Conservation (phyloP, 2,797 vertebrate species). For the Champsocephalus gunnari region DNA sequence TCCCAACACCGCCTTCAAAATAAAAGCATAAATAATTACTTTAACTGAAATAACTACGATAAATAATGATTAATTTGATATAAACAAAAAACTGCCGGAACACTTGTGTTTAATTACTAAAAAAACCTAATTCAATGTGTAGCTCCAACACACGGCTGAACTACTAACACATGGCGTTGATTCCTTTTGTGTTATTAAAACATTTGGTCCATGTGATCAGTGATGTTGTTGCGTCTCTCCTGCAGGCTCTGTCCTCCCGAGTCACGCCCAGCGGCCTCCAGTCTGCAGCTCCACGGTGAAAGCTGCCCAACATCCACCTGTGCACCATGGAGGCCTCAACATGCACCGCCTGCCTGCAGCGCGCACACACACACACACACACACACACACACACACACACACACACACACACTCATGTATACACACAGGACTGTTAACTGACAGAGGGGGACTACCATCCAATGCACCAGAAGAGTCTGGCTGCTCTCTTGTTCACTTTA, state of each 20-base stretch:
- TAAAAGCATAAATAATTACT: too few relatives aligned
- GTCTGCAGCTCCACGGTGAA: conserved; percentile 96
- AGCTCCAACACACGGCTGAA: too few relatives aligned
- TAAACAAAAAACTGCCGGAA: too few relatives aligned
- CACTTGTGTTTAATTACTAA: too few relatives aligned
- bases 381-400: conserved; percentile 24
- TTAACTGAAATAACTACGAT: too few relatives aligned
- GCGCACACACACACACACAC: conserved; percentile 24
- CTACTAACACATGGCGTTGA: too few relatives aligned
- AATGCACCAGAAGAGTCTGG: conserved; percentile 41
- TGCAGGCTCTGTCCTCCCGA: conserved; percentile 93
- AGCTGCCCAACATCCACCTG: conserved; percentile 51
- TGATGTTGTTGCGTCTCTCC: not conserved
- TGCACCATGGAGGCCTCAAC: conserved; percentile 84
- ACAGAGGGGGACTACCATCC: conserved; percentile 39
- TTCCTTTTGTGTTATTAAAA: too few relatives aligned
- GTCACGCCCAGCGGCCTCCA: conserved; percentile 95
- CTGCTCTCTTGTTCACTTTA: conserved; percentile 52
- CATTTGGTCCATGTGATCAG: too few relatives aligned
- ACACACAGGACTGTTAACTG: conserved; percentile 33
- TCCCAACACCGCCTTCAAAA: too few relatives aligned
- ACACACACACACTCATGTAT: conserved; percentile 23
- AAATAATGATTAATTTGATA: too few relatives aligned
- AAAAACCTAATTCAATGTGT: too few relatives aligned
- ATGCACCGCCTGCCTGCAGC: conserved; percentile 87